These are phyloP conservation scores for Cantharis rufa DNA, from an alignment of 2,888 invertebrate species.

Conservation along the genomic window DNA sequence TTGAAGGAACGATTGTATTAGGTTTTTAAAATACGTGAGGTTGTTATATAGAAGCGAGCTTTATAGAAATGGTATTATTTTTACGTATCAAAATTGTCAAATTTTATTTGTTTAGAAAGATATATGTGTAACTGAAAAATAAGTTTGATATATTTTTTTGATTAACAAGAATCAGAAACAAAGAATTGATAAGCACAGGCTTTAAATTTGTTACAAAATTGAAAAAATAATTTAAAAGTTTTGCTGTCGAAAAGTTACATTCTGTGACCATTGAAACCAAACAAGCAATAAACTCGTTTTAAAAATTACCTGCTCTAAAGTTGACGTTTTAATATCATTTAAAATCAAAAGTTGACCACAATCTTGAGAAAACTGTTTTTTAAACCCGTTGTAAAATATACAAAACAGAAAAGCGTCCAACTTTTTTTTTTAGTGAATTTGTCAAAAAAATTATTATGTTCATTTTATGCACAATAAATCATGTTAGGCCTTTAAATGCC, in stretches of 20 bases:
- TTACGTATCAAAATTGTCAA: not conserved
- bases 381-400: constrained; percentile 4
- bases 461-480: constrained; percentile 46
- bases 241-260: not conserved
- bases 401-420: constrained; percentile 11
- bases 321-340: constrained; percentile 16
- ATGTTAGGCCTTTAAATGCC: constrained; percentile 40
- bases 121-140: not conserved
- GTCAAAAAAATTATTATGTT: constrained; percentile 41
- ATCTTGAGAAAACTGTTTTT: not conserved
- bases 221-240: constrained; percentile 4
- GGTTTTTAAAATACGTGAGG: not conserved
- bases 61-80: not conserved
- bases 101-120: not conserved
- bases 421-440: constrained; percentile 37
- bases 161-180: constrained; percentile 17
- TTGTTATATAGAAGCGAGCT: not conserved
- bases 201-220: not conserved
- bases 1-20: not conserved
- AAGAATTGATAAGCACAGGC: constrained; percentile 10
- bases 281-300: constrained; percentile 8
- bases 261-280: not conserved
- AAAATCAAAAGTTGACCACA: constrained; percentile 10
- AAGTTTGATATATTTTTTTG: not conserved
- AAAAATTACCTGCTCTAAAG: constrained; percentile 6